Evolutionary conservation across 2,113 vertebrate species (phyloP), one percentile per base, ranked within the genome.

Genomic region (Himantopus leucocephalus): DNA sequence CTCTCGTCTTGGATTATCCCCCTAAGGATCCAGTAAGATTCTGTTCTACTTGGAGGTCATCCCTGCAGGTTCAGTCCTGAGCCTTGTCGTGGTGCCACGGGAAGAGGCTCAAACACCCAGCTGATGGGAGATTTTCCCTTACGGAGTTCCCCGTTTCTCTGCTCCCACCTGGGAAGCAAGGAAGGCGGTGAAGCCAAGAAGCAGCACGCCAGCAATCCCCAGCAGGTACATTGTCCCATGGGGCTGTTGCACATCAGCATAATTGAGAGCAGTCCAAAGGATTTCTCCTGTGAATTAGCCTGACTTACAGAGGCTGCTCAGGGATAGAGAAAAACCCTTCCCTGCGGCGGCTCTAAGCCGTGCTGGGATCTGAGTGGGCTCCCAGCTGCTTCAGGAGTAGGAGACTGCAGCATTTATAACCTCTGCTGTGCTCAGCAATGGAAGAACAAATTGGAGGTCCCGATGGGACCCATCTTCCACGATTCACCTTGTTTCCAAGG

Each of bases 291-390:
- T 34, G 78, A 48, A 26, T 90, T 73, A 59, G 63, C 10, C 72
- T 62, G 78, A 24, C 34, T 70, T 41, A 6, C 34, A 74, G 68
- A 2, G 29, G 14, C 55, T 41, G 75, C 84, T 70, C 24, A 47
- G 73, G 68, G 82, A 35, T 16, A 35, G 77, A 47, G 47, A 48
- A 68, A 62, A 62, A 4, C 53, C 63, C 32, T 82, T 87, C 37
- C 48, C 90, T 22, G 63, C 0, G 2, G 62, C 1, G 0, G 24
- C 43, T 68, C 59, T 23, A 3, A 79, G 68, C 73, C 5, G 0
- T n/a, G 45, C 48, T 22, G 9, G 67, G 83, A 29, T 70, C 53
- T 50, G 52, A 39, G 77, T 23, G 72, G 58, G 85, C 56, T 95
- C 62, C 34, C 21, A 29, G 81, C 81, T 76, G 81, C 59, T 56